phyloP scores from a whole-genome alignment of 2,797 vertebrate genomes.

The Poecile montanus region DNA sequence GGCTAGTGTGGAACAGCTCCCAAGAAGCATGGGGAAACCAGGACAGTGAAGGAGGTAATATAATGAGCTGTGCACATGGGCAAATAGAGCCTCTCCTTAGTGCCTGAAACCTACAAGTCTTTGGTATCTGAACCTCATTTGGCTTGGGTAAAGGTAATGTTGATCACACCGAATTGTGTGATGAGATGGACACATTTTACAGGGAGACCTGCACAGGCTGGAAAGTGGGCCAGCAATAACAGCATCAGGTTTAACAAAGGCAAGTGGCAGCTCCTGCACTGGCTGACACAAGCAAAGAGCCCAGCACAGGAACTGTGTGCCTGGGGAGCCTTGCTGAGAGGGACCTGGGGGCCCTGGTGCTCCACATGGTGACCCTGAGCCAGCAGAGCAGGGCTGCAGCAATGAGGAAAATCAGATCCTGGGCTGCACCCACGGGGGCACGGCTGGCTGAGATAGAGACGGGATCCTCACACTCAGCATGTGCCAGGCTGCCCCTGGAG shows the following conservation, averaged over 20 bases:
- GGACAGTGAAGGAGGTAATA: neutral
- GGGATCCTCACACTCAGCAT: neutral
- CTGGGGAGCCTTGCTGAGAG: neutral
- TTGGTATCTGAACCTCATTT: neutral
- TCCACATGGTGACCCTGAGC: neutral
- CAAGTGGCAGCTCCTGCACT: neutral
- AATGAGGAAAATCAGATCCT: fast-evolving
- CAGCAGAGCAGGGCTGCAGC: neutral
- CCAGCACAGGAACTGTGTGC: neutral
- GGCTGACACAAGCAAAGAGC: neutral
- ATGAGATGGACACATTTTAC: fast-evolving
- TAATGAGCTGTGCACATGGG: neutral
- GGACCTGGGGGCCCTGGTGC: neutral
- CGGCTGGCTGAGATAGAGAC: neutral
- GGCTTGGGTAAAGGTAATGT: neutral
- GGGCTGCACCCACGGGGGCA: neutral
- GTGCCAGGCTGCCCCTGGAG: neutral
- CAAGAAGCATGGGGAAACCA: neutral
- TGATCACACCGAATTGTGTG: neutral
- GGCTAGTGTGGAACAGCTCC: neutral
- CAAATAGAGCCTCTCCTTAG: neutral
- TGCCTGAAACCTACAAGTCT: neutral
- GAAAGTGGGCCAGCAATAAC: neutral
- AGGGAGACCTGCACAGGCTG: neutral
- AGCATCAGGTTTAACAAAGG: neutral